Evolutionary conservation across 2,797 vertebrate genomes (phyloP), one percentile per base, ranked within the genome.

Genomic region (Monodelphis domestica): DNA sequence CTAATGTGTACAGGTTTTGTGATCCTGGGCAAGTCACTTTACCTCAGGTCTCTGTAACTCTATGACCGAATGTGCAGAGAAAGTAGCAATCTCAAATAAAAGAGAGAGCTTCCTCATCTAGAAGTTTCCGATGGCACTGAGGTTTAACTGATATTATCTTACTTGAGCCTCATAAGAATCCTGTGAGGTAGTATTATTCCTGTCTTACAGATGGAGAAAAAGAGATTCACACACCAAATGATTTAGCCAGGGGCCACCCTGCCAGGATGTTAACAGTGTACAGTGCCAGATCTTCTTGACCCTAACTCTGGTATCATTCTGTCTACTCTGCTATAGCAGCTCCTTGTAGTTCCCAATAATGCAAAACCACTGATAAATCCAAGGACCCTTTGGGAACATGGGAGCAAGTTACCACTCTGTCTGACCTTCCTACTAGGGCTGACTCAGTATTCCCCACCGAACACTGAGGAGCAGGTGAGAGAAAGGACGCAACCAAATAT

Each of bases 391-490:
- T 45, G 17, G 6, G 4, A 78, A 78, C 21, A 11, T 78, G 38
- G 33, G 78, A 94, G n/a, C 33, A 90, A 91, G 88, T 45, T 78
- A 21, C 21, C 7, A 38, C n/a, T 78, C 63, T 38, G 0, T 7
- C 70, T 78, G 38, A 78, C 7, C 17, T 45, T 78, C 1, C 38
- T 30, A 1, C 0, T 38, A 29, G 56, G 57, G 50, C 57, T 21
- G 88, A 53, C 53, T 92, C 87, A 90, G n/a, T 9, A 5, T 24
- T 53, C 11, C 38, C 51, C 0, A 12, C 30, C 53, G 84, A 53
- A 53, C 59, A 63, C 38, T 15, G 89, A 92, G 87, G 53, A 91
- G 91, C 93, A 94, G 93, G 91, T 93, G 94, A 94, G 21, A 26
- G 87, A 54, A 89, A 30, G 28, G 38, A 90, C n/a, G 24, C 57